phyloP scores from a whole-genome alignment of 1,140 invertebrate genomes.

The Philaenus spumarius region DNA sequence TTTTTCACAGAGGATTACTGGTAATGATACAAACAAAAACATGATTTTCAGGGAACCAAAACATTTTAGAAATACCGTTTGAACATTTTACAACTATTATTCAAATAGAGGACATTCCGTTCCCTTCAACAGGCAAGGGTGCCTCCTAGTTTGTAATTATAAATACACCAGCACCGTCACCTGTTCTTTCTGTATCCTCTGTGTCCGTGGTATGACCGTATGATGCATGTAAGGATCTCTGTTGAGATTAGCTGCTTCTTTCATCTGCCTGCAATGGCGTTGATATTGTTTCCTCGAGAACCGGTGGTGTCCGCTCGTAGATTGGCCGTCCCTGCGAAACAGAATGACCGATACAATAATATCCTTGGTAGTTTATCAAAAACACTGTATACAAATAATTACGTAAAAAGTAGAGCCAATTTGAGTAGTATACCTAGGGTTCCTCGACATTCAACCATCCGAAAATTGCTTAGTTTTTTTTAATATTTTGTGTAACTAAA shows the following conservation, averaged over 20 bases:
- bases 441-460: neutral
- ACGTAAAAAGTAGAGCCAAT: neutral
- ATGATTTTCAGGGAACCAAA: no score
- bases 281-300: slow-evolving; percentile 44
- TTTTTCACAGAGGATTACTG: no score
- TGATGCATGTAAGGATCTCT: slow-evolving; percentile 51
- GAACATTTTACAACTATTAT: neutral
- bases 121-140: neutral
- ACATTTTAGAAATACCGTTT: no score
- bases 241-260: slow-evolving; percentile 50
- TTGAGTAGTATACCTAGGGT: neutral
- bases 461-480: neutral
- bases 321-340: slow-evolving; percentile 47
- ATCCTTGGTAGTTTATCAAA: neutral
- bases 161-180: slow-evolving; percentile 12
- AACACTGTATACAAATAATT: neutral
- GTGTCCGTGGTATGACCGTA: slow-evolving; percentile 66
- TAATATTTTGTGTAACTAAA: no score
- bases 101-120: neutral
- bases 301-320: slow-evolving; percentile 45
- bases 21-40: no score
- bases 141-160: neutral
- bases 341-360: neutral
- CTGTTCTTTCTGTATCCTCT: slow-evolving; percentile 56
- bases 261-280: slow-evolving; percentile 47